phyloP scores from a whole-genome alignment of 2,888 invertebrate genomes.

The Ecdyonurus torrentis region DNA sequence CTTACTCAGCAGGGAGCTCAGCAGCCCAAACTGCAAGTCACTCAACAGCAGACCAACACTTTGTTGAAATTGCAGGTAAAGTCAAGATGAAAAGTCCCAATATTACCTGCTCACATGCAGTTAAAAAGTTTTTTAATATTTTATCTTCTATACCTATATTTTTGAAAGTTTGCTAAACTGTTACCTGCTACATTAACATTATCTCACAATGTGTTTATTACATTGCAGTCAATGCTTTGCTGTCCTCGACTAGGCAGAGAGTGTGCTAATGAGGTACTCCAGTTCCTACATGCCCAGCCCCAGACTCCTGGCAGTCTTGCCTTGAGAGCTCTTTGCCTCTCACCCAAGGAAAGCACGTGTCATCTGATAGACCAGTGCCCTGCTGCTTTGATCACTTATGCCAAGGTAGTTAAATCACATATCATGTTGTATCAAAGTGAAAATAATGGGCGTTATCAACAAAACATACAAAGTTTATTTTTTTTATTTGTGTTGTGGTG shows the following conservation, averaged over 20 bases:
- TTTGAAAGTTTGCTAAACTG: too few relatives aligned
- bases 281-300: constrained; percentile 39
- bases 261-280: constrained; percentile 39
- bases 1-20: constrained; percentile 9
- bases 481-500: too few relatives aligned
- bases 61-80: constrained; percentile 15
- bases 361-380: constrained; percentile 41
- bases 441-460: not conserved
- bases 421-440: constrained; percentile 6
- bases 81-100: not conserved
- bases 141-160: too few relatives aligned
- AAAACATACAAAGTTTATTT: too few relatives aligned
- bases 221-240: constrained; percentile 39
- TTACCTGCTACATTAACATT: too few relatives aligned
- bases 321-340: constrained; percentile 5
- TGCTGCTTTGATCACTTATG: constrained; percentile 42
- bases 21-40: constrained; percentile 6
- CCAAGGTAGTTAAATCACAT: constrained; percentile 33
- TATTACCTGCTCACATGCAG: not conserved
- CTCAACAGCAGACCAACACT: constrained; percentile 5
- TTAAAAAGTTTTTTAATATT: too few relatives aligned
- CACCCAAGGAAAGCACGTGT: constrained; percentile 29
- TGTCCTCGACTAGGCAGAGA: constrained; percentile 35
- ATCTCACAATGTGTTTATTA: too few relatives aligned
- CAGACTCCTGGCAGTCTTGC: constrained; percentile 29